These are phyloP conservation scores for Petrocephalus sullivani DNA, from an alignment of 2,797 vertebrate species.

Conservation along the genomic window DNA sequence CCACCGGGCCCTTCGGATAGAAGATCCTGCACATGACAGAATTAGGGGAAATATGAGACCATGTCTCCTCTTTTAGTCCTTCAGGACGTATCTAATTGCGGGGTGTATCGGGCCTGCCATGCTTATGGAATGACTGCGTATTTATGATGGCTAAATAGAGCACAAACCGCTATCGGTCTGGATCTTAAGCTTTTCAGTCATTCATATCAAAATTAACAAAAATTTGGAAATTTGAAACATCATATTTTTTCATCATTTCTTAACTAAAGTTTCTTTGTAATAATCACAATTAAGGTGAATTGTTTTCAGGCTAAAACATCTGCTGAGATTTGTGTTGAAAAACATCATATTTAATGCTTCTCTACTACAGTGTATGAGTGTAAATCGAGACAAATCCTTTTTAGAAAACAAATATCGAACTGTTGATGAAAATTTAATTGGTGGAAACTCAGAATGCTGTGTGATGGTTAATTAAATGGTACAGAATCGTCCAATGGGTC, in stretches of 20 bases:
- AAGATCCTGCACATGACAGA: background rate
- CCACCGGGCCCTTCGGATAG: background rate
- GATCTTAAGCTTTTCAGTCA: background rate
- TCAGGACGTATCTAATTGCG: background rate
- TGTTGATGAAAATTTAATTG: background rate
- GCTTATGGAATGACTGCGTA: background rate
- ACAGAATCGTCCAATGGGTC: background rate
- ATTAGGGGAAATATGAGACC: background rate
- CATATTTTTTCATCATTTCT: background rate
- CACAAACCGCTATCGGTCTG: background rate
- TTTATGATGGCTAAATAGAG: background rate
- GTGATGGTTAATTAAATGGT: slow-evolving; percentile 10
- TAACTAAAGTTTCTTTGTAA: background rate
- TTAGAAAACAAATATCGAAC: background rate
- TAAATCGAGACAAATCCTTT: background rate
- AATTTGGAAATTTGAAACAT: background rate
- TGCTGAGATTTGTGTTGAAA: background rate
- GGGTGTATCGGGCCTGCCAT: background rate
- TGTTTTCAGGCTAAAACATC: background rate
- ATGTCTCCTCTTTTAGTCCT: background rate
- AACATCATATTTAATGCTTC: background rate
- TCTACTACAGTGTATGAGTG: background rate
- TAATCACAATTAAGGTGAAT: background rate
- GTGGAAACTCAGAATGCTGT: background rate
- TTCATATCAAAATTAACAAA: background rate